A percentile compares a stretch with the other conserved stretches of the same genome.
phyloP scores from a whole-genome alignment of 2,113 vertebrate species.

The Hoplias malabaricus region DNA sequence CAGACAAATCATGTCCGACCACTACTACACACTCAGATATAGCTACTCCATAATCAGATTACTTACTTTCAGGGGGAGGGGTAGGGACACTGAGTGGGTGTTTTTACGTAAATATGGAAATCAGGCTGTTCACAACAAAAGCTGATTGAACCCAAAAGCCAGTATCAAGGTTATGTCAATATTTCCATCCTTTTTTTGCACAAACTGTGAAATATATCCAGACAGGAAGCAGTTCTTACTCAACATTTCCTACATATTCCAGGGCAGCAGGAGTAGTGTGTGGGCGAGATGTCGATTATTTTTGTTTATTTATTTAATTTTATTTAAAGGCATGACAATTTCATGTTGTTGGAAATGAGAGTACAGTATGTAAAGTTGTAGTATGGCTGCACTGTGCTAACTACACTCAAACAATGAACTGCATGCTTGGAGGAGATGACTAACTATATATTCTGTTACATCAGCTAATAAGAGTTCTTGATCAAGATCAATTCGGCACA shows the following conservation, averaged over 20 bases:
- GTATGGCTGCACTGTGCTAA: not conserved
- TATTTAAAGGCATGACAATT: constrained; percentile 11
- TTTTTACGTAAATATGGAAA: not conserved
- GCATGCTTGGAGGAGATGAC: no score
- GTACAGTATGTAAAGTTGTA: not conserved
- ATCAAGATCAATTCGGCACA: no score
- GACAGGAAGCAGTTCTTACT: constrained; percentile 23
- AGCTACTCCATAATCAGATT: constrained; percentile 34
- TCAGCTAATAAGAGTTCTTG: no score
- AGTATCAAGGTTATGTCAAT: not conserved
- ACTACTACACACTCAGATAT: not conserved
- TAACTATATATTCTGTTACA: no score
- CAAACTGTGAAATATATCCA: constrained; percentile 14
- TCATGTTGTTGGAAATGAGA: constrained; percentile 5
- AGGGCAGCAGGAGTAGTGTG: constrained; percentile 19
- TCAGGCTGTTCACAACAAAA: not conserved
- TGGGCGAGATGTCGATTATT: constrained; percentile 19
- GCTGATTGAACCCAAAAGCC: not conserved
- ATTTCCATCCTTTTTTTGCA: not conserved
- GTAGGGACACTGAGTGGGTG: not conserved
- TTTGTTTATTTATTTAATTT: not conserved
- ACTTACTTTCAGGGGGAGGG: not conserved
- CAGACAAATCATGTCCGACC: not conserved
- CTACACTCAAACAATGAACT: no score
- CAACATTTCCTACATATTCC: constrained; percentile 9